phyloP scores from a whole-genome alignment of 2,797 vertebrate genomes.

The Amblyraja radiata region DNA sequence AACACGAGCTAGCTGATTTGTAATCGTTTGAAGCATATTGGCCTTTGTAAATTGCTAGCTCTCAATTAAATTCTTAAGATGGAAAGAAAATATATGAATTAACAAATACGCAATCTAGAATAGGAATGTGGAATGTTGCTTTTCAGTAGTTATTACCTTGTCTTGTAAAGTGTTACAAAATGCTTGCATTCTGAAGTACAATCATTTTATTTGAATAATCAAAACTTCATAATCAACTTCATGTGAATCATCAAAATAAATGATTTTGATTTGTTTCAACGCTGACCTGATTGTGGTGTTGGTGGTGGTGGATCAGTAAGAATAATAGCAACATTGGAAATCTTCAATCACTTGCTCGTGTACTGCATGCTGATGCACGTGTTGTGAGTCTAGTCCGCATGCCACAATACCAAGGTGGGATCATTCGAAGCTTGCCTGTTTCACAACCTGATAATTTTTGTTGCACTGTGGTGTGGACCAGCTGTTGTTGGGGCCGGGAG shows the following conservation, averaged over 20 bases:
- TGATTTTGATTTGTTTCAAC: neutral
- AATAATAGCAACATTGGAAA: neutral
- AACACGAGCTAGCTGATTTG: neutral
- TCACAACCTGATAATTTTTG: neutral
- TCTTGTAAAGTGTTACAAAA: neutral
- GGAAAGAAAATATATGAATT: neutral
- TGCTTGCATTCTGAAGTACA: neutral
- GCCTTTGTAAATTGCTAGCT: neutral
- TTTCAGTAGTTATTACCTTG: neutral
- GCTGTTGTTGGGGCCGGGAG: neutral
- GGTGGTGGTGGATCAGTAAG: neutral
- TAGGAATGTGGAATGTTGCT: neutral
- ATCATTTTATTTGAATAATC: neutral
- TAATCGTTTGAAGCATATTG: neutral
- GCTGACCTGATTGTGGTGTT: neutral
- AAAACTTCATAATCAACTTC: neutral
- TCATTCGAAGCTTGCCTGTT: slow-evolving; percentile 10
- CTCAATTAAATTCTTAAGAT: neutral
- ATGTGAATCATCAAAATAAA: neutral
- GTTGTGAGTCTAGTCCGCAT: neutral
- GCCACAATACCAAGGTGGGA: neutral
- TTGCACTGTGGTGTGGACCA: neutral
- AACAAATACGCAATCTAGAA: neutral
- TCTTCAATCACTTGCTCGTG: neutral
- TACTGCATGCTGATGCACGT: neutral